Conservation (phyloP, 1,140 invertebrate species). For the Drosophila burlai region DNA sequence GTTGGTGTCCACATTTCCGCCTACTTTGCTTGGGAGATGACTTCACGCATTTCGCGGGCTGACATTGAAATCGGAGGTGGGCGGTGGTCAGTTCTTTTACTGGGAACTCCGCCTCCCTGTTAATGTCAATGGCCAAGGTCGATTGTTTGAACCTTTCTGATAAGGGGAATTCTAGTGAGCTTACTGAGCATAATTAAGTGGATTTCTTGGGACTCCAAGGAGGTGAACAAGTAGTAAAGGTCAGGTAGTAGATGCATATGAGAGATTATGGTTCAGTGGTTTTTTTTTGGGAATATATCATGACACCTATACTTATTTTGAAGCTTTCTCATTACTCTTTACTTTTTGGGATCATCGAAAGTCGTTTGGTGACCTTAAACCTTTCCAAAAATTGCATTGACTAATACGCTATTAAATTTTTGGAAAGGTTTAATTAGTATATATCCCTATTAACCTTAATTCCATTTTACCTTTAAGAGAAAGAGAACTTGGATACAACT, state of each 20-base stretch:
- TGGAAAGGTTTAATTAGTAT: too few relatives aligned
- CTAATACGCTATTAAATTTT: too few relatives aligned
- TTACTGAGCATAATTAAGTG: conserved; percentile 38
- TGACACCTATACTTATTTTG: background rate
- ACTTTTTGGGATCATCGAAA: background rate
- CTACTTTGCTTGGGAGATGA: conserved; percentile 50
- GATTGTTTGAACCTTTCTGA: conserved; percentile 46
- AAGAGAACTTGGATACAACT: background rate
- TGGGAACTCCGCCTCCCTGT: conserved; percentile 32
- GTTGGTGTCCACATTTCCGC: conserved; percentile 44
- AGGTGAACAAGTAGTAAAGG: conserved; percentile 32
- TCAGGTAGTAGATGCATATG: conserved; percentile 25
- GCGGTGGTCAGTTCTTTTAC: conserved; percentile 29
- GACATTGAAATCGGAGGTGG: conserved; percentile 62
- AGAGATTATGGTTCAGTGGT: conserved; percentile 5
- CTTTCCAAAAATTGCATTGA: background rate
- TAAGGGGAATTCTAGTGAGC: conserved; percentile 62
- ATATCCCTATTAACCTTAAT: conserved; percentile 1
- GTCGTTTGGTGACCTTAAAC: background rate
- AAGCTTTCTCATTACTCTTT: background rate
- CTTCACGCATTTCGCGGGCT: conserved; percentile 67
- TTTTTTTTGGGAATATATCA: background rate
- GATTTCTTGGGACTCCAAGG: conserved; percentile 41
- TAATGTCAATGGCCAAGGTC: conserved; percentile 80
- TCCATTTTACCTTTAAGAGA: background rate